Evolutionary conservation across 2,888 invertebrate genomes (phyloP).

Genomic region (Zaprionus lineosus): DNA sequence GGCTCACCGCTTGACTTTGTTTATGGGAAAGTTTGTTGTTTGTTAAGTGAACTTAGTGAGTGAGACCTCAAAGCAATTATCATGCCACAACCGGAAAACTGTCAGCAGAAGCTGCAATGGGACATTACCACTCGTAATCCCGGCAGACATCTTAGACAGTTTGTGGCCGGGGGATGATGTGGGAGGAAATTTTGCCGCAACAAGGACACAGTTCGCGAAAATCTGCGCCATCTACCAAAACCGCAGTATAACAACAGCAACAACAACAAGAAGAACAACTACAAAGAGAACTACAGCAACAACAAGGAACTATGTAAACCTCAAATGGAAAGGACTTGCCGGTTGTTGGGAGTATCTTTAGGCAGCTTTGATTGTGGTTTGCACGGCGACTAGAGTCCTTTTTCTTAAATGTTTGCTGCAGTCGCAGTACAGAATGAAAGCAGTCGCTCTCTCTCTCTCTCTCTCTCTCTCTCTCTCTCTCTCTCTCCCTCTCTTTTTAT

Average conservation of each 20-base stretch:
- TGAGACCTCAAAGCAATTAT: slow-evolving; percentile 41
- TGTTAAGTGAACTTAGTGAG: slow-evolving; percentile 6
- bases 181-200: not conserved
- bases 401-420: no score
- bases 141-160: slow-evolving; percentile 41
- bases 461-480: not conserved
- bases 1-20: slow-evolving; percentile 18
- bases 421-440: no score
- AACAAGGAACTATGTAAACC: not conserved
- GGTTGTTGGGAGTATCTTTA: not conserved
- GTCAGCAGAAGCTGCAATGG: slow-evolving; percentile 31
- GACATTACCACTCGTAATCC: slow-evolving; percentile 37
- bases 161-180: no score
- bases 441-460: no score
- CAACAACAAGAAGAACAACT: not conserved
- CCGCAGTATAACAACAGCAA: slow-evolving; percentile 26
- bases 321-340: slow-evolving; percentile 13
- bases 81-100: slow-evolving; percentile 32
- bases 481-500: not conserved
- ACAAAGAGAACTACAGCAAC: not conserved
- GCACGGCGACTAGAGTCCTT: no score
- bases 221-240: slow-evolving; percentile 28
- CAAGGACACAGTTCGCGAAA: slow-evolving; percentile 34
- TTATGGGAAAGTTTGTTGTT: slow-evolving; percentile 26
- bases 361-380: no score